Evolutionary conservation across 2,797 vertebrate species (phyloP).

Genomic region (Pterois miles): DNA sequence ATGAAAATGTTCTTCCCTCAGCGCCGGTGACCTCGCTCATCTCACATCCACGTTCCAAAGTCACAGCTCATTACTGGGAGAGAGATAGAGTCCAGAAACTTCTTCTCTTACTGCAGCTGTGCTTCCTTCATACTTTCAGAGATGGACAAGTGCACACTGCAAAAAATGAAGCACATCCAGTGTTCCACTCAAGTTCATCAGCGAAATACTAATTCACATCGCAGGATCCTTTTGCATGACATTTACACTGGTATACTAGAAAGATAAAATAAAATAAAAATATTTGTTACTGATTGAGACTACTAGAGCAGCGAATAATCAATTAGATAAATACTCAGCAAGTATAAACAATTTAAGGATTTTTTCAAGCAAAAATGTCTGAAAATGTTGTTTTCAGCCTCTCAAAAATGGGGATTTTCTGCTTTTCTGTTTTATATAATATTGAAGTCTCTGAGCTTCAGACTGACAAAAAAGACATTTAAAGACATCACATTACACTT

Average conservation of each 20-base stretch:
- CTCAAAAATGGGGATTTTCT: too few relatives aligned
- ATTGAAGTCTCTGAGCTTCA: too few relatives aligned
- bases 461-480: too few relatives aligned
- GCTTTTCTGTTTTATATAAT: too few relatives aligned
- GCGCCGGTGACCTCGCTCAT: conserved; percentile 42
- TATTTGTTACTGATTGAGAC: too few relatives aligned
- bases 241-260: too few relatives aligned
- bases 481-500: too few relatives aligned
- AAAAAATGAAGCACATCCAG: neutral
- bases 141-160: neutral
- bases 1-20: conserved; percentile 52
- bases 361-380: too few relatives aligned
- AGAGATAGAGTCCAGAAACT: conserved; percentile 34
- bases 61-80: conserved; percentile 48
- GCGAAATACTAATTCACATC: neutral
- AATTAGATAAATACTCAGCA: neutral
- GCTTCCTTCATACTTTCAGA: neutral
- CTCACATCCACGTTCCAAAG: conserved; percentile 43
- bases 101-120: conserved; percentile 1
- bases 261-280: too few relatives aligned
- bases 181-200: neutral
- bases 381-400: too few relatives aligned
- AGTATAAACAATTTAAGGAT: too few relatives aligned
- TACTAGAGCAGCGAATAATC: neutral
- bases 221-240: too few relatives aligned